phyloP scores from a whole-genome alignment of 1,140 invertebrate genomes.

The Elysia chlorotica region DNA sequence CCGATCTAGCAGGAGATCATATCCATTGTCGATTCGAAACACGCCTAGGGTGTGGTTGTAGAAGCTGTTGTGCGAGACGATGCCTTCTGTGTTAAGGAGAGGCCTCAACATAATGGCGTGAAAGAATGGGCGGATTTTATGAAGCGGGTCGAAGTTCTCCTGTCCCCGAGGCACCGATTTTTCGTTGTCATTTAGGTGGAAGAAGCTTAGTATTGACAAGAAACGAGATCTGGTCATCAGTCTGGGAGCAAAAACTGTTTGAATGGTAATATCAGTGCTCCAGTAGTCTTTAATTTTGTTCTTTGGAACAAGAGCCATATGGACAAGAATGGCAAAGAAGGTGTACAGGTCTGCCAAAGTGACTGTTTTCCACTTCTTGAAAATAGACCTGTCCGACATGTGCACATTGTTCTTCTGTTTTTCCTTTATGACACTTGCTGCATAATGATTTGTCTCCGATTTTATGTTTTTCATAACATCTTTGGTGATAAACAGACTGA shows the following conservation, averaged over 20 bases:
- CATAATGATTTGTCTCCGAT: too few species aligned
- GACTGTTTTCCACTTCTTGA: neutral
- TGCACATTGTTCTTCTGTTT: too few species aligned
- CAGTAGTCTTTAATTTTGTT: slow-evolving; percentile 3
- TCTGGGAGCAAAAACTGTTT: neutral
- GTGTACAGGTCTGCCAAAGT: neutral
- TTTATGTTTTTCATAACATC: too few species aligned
- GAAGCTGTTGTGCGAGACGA: slow-evolving; percentile 76
- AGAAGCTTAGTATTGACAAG: neutral
- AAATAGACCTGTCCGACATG: neutral
- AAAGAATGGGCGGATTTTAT: neutral
- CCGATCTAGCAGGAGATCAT: slow-evolving; percentile 61
- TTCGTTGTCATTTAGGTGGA: slow-evolving; percentile 4
- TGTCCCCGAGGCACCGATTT: neutral
- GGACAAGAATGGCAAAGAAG: neutral
- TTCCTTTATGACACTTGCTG: too few species aligned
- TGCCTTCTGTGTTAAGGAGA: slow-evolving; percentile 56
- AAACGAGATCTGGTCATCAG: neutral
- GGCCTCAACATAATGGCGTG: slow-evolving; percentile 57
- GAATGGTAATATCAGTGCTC: neutral
- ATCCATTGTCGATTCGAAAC: slow-evolving; percentile 85
- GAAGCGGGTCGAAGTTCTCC: neutral
- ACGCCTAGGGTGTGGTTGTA: slow-evolving; percentile 79
- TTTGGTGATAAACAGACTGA: too few species aligned
- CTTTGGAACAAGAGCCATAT: slow-evolving; percentile 6